Conservation (phyloP, 2,888 invertebrate genomes). For the Hecatera dysodea region DNA sequence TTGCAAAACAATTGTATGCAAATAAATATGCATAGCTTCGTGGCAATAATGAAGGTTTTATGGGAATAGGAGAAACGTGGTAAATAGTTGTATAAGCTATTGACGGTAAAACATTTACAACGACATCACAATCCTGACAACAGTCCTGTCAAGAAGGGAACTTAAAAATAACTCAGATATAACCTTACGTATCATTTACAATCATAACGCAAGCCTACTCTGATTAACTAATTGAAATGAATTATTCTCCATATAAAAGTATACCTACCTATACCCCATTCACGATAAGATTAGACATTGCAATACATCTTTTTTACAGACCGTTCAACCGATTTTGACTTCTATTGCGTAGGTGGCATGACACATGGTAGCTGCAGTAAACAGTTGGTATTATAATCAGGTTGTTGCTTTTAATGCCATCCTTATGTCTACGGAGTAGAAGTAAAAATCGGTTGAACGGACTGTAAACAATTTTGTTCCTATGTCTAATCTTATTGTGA, state of each 20-base stretch:
- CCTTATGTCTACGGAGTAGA: no score
- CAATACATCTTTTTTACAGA: no score
- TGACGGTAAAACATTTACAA: background rate
- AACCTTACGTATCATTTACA: conserved; percentile 16
- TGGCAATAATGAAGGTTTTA: background rate
- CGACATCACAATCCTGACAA: background rate
- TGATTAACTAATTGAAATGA: conserved; percentile 16
- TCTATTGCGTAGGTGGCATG: no score
- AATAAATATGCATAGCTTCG: conserved; percentile 12
- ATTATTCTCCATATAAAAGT: conserved; percentile 5
- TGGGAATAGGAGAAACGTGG: background rate
- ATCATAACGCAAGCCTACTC: conserved; percentile 17
- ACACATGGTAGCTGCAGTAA: no score
- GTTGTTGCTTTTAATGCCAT: no score
- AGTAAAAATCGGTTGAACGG: no score
- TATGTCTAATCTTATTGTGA: no score
- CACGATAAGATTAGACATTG: no score
- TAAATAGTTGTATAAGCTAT: background rate
- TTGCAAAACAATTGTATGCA: background rate
- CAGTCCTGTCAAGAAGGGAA: background rate
- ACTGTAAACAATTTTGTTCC: no score
- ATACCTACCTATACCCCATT: no score
- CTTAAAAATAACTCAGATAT: background rate
- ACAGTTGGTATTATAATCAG: no score
- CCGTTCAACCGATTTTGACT: no score